A percentile compares a stretch with the other conserved stretches of the same genome.
Conservation (phyloP, 2,797 vertebrate genomes). For the Microchirus variegatus region DNA sequence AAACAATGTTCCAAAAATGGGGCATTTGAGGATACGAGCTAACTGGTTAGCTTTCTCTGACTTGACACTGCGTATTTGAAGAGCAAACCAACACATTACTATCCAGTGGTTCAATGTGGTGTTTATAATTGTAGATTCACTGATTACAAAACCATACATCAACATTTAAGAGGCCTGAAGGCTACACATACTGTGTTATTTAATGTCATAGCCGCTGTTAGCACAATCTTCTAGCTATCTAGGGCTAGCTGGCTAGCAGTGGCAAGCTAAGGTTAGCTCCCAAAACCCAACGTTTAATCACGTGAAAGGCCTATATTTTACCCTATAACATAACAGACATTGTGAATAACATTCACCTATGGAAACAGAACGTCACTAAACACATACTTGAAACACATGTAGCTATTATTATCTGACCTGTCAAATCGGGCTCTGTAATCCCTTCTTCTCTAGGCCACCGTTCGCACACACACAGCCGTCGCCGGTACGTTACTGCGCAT, state of each 20-base stretch:
- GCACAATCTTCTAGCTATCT: slow-evolving; percentile 15
- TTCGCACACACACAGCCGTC: slow-evolving; percentile 61
- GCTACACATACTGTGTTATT: slow-evolving; percentile 12
- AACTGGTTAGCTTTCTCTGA: slow-evolving; percentile 46
- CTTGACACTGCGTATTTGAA: slow-evolving; percentile 9
- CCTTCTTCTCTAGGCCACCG: slow-evolving; percentile 75
- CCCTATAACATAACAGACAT: neutral
- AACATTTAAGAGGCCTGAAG: neutral
- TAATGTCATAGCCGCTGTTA: slow-evolving; percentile 56
- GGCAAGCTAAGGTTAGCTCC: slow-evolving; percentile 51
- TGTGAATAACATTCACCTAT: neutral
- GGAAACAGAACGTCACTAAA: neutral
- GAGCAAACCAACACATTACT: neutral
- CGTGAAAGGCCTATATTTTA: slow-evolving; percentile 8
- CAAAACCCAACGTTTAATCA: slow-evolving; percentile 11
- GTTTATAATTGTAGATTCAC: neutral
- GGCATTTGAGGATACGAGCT: slow-evolving; percentile 54
- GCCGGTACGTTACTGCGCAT: slow-evolving; percentile 81
- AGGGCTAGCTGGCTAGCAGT: slow-evolving; percentile 26
- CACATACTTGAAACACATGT: neutral
- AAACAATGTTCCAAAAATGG: slow-evolving; percentile 30
- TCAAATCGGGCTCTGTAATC: slow-evolving; percentile 76
- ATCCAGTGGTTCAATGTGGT: accelerated
- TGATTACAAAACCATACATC: neutral
- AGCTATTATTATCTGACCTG: slow-evolving; percentile 69